These are phyloP conservation scores for Drosophila pallidifrons DNA, from an alignment of 1,140 invertebrate species.

Conservation along the genomic window DNA sequence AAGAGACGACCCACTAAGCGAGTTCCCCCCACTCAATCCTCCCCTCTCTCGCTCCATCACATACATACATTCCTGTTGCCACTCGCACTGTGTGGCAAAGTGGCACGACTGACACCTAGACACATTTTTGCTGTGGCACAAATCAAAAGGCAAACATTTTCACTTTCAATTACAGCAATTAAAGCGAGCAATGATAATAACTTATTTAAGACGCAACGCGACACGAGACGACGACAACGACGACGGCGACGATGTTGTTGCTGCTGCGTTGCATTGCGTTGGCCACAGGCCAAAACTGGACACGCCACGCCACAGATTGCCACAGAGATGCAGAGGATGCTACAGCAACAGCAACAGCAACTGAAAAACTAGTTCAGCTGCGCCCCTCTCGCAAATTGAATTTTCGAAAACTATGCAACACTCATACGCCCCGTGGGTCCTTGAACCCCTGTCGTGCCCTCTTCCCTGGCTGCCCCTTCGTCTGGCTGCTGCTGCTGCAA, in stretches of 20 bases:
- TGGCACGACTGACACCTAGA: slow-evolving; percentile 74
- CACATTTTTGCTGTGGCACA: slow-evolving; percentile 79
- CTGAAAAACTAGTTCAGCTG: slow-evolving; percentile 34
- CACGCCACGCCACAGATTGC: slow-evolving; percentile 9
- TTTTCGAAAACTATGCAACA: slow-evolving; percentile 81
- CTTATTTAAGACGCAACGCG: slow-evolving; percentile 72
- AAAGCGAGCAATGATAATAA: slow-evolving; percentile 83
- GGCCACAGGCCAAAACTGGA: slow-evolving; percentile 41
- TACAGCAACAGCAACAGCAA: background rate
- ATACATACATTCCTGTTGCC: background rate
- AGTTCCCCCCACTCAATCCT: background rate
- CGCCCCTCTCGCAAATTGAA: slow-evolving; percentile 69
- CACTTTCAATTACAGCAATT: slow-evolving; percentile 84
- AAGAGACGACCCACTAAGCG: slow-evolving; percentile 26
- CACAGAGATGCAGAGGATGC: background rate
- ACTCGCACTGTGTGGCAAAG: slow-evolving; percentile 40
- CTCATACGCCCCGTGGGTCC: slow-evolving; percentile 79
- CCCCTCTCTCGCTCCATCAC: background rate
- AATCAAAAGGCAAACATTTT: slow-evolving; percentile 83
- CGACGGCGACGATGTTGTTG: slow-evolving; percentile 1
- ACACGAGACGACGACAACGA: slow-evolving; percentile 14
- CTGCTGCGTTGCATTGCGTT: slow-evolving; percentile 1
- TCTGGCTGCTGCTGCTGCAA: slow-evolving; percentile 41
- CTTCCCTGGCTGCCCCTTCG: background rate
- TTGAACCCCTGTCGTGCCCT: slow-evolving; percentile 32